Base-by-base conservation (phyloP, 2,113 vertebrate species). In the Leptodactylus fuscus region DNA sequence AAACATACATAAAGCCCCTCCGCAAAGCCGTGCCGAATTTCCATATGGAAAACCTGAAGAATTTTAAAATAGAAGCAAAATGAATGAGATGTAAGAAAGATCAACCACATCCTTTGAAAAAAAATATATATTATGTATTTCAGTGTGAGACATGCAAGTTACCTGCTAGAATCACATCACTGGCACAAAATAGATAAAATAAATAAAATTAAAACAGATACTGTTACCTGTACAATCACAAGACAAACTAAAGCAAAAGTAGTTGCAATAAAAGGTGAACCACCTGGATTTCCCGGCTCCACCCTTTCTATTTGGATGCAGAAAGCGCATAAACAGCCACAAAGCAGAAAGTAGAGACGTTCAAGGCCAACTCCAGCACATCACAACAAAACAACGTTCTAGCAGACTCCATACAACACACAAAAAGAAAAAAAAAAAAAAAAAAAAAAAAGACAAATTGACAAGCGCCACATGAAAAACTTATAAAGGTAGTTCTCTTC, bases 281-380 rank as follows among this genome's bases (percentile, higher is more conserved):
- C 3, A 5, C 60, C 16, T 32, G 5, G 27, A 65, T 60, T 24
- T 24, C 2, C 4, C 7, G 18, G 9, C 6, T 8, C 51, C 20
- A 22, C 16, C 51, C 18, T n/a, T 32, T 6, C 62, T 9, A 69
- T 36, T 16, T 70, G 4, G 32, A 38, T 38, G 9, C 18, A 70
- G 11, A 32, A 51, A 3, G 24, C 27, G 27, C 16, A 46, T 24
- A 58, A 11, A 32, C 46, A 62, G 10, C 4, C 13, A 83, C 34
- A 75, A 46, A 34, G 27, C 51, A 5, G 11, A 6, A 18, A 29
- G 7, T 18, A 34, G n/a, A 84, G n/a, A 76, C 24, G 34, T 78
- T 85, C 32, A 79, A 85, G 76, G 83, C 36, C n/a, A 58, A 70
- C 29, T 53, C 13, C 44, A 71, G 62, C 22, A 71, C 34, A 71